Evolutionary conservation across 2,797 vertebrate species (phyloP), one percentile per base, ranked within the genome.

Genomic region (Podargus strigoides): DNA sequence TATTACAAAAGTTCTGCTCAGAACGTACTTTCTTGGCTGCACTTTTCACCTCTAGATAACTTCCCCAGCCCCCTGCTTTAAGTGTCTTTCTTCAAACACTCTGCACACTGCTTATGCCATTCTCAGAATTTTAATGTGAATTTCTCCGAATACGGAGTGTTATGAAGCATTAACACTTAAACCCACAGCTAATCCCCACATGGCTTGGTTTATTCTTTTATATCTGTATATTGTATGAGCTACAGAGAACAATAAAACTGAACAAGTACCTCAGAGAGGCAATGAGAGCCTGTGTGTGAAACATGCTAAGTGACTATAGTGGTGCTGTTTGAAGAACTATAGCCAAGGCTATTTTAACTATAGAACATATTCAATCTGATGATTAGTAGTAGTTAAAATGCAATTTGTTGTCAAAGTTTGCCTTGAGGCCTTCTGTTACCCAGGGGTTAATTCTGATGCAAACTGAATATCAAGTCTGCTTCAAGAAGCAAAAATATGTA

Each of bases 91-190:
- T 95, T 94, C 72, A 96, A 97, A 89, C 36, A 78, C n/a, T 93
- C 47, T 78, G 55, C 80, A 70, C 64, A 36, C 62, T 85, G 39
- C 32, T 87, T 89, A 81, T 79, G 14, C 17, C n/a, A 59, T 41
- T 91, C 39, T 86, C 84, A 76, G 90, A 97, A 97, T 97, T 94
- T 94, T 96, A 98, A 97, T 96, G 94, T 82, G 91, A 95, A 93
- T 96, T 95, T 91, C 75, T 94, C 77, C 93, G 78, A 96, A 93
- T 83, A 94, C 50, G 72, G 84, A 89, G 88, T 60, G 47, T 95
- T 97, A 74, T 55, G 84, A 91, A 96, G 89, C 87, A 96, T 97
- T 97, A 97, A 95, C 92, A 93, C 93, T 96, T 97, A 96, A 97
- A 96, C 73, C 72, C 83, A 78, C 74, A 87, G 52, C 90, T 97